Percentiles rank a stretch among this genome's conserved stretches.
phyloP scores from a whole-genome alignment of 2,113 vertebrate species.

The Gopherus evgoodei region DNA sequence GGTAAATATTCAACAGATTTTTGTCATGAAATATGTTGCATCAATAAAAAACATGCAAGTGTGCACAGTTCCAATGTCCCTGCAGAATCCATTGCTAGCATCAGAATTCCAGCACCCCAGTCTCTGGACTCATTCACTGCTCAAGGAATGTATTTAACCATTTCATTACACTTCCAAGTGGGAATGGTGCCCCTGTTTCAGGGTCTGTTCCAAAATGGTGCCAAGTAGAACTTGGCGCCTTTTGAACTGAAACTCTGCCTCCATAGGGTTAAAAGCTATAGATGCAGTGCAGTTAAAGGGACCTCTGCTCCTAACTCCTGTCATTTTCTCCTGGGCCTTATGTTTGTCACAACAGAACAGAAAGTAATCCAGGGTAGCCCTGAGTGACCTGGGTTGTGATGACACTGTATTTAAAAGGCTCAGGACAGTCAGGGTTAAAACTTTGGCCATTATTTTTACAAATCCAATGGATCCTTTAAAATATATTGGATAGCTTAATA shows the following conservation, averaged over 20 bases:
- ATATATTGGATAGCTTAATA: not conserved
- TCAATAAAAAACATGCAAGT: not conserved
- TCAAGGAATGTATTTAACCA: not conserved
- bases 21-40: not conserved
- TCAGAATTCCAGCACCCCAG: not conserved
- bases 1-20: not conserved
- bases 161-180: not conserved
- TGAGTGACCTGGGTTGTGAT: not conserved
- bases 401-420: not conserved
- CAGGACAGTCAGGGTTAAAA: not conserved
- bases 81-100: not conserved
- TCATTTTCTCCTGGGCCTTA: not conserved
- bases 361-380: not conserved
- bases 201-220: not conserved
- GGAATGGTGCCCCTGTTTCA: not conserved
- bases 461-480: not conserved
- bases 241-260: constrained; percentile 18
- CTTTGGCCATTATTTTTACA: not conserved
- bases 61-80: not conserved
- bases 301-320: not conserved
- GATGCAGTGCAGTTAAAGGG: constrained; percentile 1
- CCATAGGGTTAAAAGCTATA: not conserved
- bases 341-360: not conserved
- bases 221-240: not conserved
- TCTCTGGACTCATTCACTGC: not conserved